A percentile compares a stretch with the other conserved stretches of the same genome.
Evolutionary conservation across 2,888 invertebrate genomes (phyloP).

Genomic region (Dasypogon diadema): DNA sequence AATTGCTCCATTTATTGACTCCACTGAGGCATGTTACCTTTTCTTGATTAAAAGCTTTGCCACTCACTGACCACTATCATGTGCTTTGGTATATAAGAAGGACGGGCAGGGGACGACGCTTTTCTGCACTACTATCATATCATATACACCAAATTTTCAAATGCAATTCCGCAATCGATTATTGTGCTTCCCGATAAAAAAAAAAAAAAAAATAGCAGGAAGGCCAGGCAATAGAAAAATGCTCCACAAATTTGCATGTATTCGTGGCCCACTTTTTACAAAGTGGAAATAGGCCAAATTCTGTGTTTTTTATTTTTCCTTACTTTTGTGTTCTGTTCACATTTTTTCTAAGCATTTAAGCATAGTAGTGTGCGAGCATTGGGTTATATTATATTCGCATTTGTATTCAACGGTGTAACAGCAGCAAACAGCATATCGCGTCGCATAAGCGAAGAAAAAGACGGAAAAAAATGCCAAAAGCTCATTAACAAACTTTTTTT

Average conservation of each 20-base stretch:
- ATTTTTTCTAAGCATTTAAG: not conserved
- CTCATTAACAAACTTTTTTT: conserved; percentile 11
- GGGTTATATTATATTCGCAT: not conserved
- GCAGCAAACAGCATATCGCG: conserved; percentile 1
- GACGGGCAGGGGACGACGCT: no score
- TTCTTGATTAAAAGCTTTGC: no score
- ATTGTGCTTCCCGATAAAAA: not conserved
- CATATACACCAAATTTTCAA: no score
- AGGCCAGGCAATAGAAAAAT: conserved; percentile 26
- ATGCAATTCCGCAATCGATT: no score
- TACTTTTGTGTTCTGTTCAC: conserved; percentile 17
- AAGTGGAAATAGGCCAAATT: conserved; percentile 24
- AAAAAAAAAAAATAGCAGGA: no score
- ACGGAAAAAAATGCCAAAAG: conserved; percentile 30
- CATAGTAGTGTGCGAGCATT: conserved; percentile 21
- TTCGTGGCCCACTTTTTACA: conserved; percentile 19
- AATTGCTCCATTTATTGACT: no score
- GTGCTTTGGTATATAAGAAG: no score
- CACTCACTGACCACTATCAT: no score
- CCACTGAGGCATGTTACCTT: no score
- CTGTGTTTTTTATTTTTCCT: not conserved
- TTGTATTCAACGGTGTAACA: conserved; percentile 6
- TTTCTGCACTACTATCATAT: no score
- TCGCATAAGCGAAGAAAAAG: not conserved
- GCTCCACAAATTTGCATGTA: conserved; percentile 31